These are phyloP conservation scores for Parnassius glacialis DNA, from an alignment of 2,888 invertebrate genomes.

Conservation along the genomic window DNA sequence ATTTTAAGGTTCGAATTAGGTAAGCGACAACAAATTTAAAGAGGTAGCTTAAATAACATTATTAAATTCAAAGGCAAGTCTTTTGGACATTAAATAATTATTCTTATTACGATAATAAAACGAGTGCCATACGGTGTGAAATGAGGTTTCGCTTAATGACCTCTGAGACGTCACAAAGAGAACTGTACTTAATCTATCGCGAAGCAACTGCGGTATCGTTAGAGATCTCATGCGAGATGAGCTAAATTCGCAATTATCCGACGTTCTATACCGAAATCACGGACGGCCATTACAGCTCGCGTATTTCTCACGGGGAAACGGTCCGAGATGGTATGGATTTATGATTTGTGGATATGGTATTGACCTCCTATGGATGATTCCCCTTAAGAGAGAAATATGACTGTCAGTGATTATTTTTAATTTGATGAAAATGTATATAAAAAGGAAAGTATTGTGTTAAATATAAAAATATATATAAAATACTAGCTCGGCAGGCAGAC, in stretches of 20 bases:
- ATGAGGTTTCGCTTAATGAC: slow-evolving; percentile 24
- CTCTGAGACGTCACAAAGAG: slow-evolving; percentile 26
- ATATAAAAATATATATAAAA: no score
- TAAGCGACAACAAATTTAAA: no score
- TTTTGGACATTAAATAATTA: neutral
- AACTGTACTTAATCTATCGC: slow-evolving; percentile 18
- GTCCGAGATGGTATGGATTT: slow-evolving; percentile 35
- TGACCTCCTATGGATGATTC: neutral
- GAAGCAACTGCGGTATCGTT: slow-evolving; percentile 12
- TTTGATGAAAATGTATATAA: no score
- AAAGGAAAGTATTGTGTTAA: no score
- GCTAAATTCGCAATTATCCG: slow-evolving; percentile 57
- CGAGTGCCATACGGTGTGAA: slow-evolving; percentile 4
- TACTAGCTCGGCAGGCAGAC: no score
- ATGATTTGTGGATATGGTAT: slow-evolving; percentile 36
- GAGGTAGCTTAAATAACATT: no score
- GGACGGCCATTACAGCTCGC: slow-evolving; percentile 45
- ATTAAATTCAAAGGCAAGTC: neutral
- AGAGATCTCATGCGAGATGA: slow-evolving; percentile 29
- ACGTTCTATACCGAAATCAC: slow-evolving; percentile 50
- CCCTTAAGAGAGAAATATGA: no score
- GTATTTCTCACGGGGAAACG: slow-evolving; percentile 66
- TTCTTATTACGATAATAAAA: slow-evolving; percentile 5
- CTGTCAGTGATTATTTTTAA: no score
- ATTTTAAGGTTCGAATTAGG: no score